Evolutionary conservation across 35 echinoderm and acorn worm species (phyloP).

Genomic region (Patiria miniata): DNA sequence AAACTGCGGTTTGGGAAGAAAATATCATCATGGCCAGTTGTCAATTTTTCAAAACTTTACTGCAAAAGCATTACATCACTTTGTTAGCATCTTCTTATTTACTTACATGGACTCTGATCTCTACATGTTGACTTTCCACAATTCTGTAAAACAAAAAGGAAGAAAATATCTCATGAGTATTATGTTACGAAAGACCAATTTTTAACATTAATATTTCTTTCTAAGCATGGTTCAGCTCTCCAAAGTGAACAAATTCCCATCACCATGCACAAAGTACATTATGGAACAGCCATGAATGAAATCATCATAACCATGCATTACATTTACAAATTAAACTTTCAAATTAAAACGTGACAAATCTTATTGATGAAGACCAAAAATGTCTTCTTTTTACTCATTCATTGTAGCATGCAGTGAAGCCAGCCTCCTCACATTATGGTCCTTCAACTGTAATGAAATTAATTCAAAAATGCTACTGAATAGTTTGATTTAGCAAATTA

Average conservation of each 20-base stretch:
- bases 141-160: not conserved
- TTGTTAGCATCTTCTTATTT: not conserved
- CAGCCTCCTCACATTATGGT: too few relatives aligned
- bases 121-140: not conserved
- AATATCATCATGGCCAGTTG: slow-evolving; percentile 8
- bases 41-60: not conserved
- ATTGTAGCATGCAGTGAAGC: too few relatives aligned
- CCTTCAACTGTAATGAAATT: not conserved
- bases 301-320: not conserved
- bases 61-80: not conserved
- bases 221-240: slow-evolving; percentile 3
- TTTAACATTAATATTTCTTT: not conserved
- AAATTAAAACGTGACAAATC: not conserved
- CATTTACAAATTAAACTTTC: not conserved
- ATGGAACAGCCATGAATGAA: not conserved
- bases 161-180: not conserved
- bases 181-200: not conserved
- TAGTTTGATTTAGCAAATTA: not conserved
- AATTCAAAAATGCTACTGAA: not conserved
- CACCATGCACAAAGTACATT: not conserved
- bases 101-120: not conserved
- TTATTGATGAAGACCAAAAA: not conserved
- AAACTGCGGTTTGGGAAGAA: slow-evolving; percentile 20
- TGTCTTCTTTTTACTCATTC: too few relatives aligned
- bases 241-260: not conserved